phyloP scores from a whole-genome alignment of 2,888 invertebrate genomes.

The Artemia sinica region DNA sequence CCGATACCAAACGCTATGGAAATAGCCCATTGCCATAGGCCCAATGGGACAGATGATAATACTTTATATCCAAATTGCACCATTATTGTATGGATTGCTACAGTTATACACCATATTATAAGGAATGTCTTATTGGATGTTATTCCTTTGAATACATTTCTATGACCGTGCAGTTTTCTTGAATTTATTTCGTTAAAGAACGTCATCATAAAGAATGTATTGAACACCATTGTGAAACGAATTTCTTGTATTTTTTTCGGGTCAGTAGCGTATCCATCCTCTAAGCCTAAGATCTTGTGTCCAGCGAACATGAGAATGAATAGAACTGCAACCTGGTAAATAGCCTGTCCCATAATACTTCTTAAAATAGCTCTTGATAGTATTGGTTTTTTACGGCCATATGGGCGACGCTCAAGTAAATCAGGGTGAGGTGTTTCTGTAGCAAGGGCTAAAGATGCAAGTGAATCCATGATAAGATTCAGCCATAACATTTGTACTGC shows the following conservation, averaged over 20 bases:
- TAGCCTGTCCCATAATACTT: conserved; percentile 40
- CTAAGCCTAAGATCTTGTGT: conserved; percentile 39
- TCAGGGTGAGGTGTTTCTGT: conserved; percentile 40
- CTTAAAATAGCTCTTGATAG: conserved; percentile 41
- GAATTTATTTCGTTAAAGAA: too few species aligned
- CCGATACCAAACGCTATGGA: too few species aligned
- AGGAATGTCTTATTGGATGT: too few species aligned
- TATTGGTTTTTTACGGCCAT: conserved; percentile 39
- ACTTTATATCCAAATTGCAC: too few species aligned
- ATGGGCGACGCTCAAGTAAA: conserved; percentile 37
- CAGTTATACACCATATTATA: too few species aligned
- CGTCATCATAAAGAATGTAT: conserved; percentile 43
- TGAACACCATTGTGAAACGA: conserved; percentile 49
- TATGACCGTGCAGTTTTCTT: too few species aligned
- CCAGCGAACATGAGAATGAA: conserved; percentile 39
- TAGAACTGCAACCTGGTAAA: conserved; percentile 40
- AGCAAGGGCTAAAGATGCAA: conserved; percentile 41
- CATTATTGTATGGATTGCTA: too few species aligned
- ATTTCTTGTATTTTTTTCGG: conserved; percentile 32
- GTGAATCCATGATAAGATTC: conserved; percentile 43
- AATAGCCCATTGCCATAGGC: too few species aligned
- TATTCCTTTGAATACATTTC: too few species aligned
- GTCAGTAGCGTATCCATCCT: conserved; percentile 34
- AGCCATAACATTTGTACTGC: conserved; percentile 46
- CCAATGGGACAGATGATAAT: too few species aligned